Percentiles rank a stretch among this genome's conserved stretches.
phyloP scores from a whole-genome alignment of 2,888 invertebrate species.

The Rambutsinella grinnellia region DNA sequence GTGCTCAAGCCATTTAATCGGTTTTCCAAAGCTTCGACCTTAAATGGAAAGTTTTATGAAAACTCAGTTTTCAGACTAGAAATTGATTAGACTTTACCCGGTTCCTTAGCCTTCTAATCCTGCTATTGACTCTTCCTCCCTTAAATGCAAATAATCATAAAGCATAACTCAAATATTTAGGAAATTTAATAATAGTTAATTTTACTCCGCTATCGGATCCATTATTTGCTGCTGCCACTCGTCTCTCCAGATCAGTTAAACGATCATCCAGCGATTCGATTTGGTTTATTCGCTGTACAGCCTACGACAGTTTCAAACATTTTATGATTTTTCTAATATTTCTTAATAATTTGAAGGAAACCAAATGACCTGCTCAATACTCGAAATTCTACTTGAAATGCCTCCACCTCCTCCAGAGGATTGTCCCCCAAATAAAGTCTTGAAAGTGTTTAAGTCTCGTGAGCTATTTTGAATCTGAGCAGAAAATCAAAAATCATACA shows the following conservation, averaged over 20 bases:
- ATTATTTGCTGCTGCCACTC: constrained; percentile 45
- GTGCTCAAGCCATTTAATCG: constrained; percentile 59
- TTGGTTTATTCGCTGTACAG: constrained; percentile 52
- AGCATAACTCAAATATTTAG: constrained; percentile 3
- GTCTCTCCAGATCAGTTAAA: constrained; percentile 54
- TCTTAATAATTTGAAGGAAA: background rate
- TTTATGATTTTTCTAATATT: background rate
- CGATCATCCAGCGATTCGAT: constrained; percentile 58
- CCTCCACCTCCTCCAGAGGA: constrained; percentile 50
- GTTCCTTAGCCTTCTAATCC: constrained; percentile 35
- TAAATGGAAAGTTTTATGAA: background rate
- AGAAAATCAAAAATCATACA: constrained; percentile 10
- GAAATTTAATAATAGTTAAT: background rate
- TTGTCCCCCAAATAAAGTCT: constrained; percentile 60
- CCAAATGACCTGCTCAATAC: constrained; percentile 56
- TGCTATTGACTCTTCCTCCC: constrained; percentile 24
- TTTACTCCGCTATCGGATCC: constrained; percentile 6
- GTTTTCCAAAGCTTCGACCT: constrained; percentile 59
- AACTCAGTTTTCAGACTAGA: background rate
- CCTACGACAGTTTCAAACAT: constrained; percentile 32
- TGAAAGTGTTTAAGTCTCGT: constrained; percentile 55
- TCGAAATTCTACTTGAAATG: constrained; percentile 50
- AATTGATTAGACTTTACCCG: constrained; percentile 37
- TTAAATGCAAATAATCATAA: background rate
- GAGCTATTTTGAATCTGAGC: constrained; percentile 58